Conservation (phyloP, 2,888 invertebrate genomes). For the Chrysomela aeneicollis region DNA sequence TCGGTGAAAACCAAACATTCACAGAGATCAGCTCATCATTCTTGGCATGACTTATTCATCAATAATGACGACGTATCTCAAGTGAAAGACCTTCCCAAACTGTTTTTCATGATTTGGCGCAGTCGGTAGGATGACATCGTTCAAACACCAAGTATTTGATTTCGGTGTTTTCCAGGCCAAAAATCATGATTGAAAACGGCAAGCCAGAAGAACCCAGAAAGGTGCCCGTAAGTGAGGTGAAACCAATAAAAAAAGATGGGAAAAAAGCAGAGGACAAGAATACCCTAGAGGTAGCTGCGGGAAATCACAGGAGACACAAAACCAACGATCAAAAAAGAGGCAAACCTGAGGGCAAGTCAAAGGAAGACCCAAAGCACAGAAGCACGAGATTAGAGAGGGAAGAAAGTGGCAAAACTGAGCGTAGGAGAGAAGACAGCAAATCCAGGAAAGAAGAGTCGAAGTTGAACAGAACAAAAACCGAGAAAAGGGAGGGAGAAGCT, state of each 20-base stretch:
- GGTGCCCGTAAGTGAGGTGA: conserved; percentile 50
- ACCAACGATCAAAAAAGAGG: conserved; percentile 42
- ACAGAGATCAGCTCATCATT: too few relatives aligned
- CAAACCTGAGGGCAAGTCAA: conserved; percentile 20
- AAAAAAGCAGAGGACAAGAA: conserved; percentile 50
- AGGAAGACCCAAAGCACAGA: conserved; percentile 19
- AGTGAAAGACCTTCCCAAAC: too few relatives aligned
- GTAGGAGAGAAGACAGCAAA: conserved; percentile 15
- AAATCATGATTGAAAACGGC: conserved; percentile 60
- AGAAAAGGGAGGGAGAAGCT: conserved; percentile 31
- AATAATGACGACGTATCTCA: too few relatives aligned
- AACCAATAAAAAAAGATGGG: conserved; percentile 56
- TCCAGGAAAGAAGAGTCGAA: conserved; percentile 14
- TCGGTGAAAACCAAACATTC: too few relatives aligned
- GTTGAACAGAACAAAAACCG: conserved; percentile 11
- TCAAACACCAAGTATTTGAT: too few relatives aligned
- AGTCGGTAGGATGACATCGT: too few relatives aligned
- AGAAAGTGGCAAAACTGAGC: conserved; percentile 25
- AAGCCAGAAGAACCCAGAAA: conserved; percentile 48
- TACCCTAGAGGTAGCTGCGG: conserved; percentile 52
- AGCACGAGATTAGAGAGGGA: conserved; percentile 20
- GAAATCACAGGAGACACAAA: conserved; percentile 50
- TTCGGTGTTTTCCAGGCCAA: conserved; percentile 49
- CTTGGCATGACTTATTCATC: too few relatives aligned
- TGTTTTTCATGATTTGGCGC: too few relatives aligned